Conservation (phyloP, 2,888 invertebrate species). For the Julus scandinavius region DNA sequence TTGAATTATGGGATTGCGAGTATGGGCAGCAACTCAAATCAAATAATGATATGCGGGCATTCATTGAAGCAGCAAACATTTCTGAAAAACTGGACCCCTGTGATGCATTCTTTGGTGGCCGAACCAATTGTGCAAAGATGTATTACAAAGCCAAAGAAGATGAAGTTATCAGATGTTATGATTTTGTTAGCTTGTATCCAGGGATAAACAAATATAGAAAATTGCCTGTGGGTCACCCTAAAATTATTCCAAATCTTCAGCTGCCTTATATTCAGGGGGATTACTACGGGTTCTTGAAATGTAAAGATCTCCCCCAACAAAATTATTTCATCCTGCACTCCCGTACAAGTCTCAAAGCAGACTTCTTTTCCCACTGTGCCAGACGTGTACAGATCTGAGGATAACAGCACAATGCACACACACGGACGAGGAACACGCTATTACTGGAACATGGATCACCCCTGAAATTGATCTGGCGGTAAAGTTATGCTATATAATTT, state of each 20-base stretch:
- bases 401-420: neutral
- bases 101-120: constrained; percentile 62
- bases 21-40: constrained; percentile 58
- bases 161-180: constrained; percentile 61
- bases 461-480: constrained; percentile 21
- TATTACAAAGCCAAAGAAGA: constrained; percentile 58
- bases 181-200: constrained; percentile 60
- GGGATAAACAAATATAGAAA: neutral
- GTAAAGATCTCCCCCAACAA: constrained; percentile 23
- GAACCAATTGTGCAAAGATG: constrained; percentile 61
- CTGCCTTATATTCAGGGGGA: neutral
- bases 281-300: constrained; percentile 43
- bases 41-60: constrained; percentile 51
- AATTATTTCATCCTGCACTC: neutral
- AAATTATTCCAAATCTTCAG: neutral
- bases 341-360: neutral
- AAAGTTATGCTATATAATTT: neutral
- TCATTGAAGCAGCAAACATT: neutral
- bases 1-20: constrained; percentile 61
- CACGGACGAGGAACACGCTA: neutral
- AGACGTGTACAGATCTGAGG: neutral
- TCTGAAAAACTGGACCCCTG: constrained; percentile 58
- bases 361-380: constrained; percentile 31
- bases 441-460: constrained; percentile 50
- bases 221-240: constrained; percentile 57